Base-by-base conservation (phyloP, 1,140 invertebrate genomes). In the Batillaria attramentaria region DNA sequence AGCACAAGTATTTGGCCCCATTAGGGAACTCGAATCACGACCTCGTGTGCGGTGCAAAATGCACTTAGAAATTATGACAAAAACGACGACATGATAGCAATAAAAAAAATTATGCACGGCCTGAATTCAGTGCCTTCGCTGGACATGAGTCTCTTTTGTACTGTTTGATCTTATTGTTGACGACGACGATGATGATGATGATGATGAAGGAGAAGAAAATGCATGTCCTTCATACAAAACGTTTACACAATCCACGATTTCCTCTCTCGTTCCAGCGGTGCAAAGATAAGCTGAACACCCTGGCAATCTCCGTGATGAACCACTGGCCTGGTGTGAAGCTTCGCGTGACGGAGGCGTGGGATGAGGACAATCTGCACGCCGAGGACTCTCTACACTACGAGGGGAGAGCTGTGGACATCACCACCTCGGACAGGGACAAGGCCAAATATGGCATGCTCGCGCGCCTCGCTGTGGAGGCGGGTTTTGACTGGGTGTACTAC, bases 401-500 rank as follows among this genome's bases (percentile, higher is more conserved):
- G 91, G 97, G 97, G 6, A 93, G 97, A 20, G 97, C 97, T 1
- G 97, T 99, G 46, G 97, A 99, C 92, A 95, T 99, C 81, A 97
- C 96, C 35, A 99, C 97, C 72, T 96, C 95, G 69, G 98, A 99
- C 92, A 93, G 95, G 33, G 97, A 99, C 91, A 83, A 95, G 50
- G 94, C 95, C 86, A 98, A 98, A 92, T 97, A 97, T 90, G 97
- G 97, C 60, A 97, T 98, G 96, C 92, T 99, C 80, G 97, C 97
- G 0, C 92, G 97, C 50, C 93, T 99, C n/a, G 97, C 97, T 0
- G 96, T 98, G 35, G 96, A 99, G 91, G 97, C 97, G 18, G 97
- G 97, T 84, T 99, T 99, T 93, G 97, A 99, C 93, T 99, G 97
- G 97, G 98, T 99, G 33, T 98, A 96, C 91, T 99, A 98, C 90